Percentiles rank a stretch among this genome's conserved stretches.
phyloP scores from a whole-genome alignment of 2,113 vertebrate genomes.

The Camarhynchus parvulus region DNA sequence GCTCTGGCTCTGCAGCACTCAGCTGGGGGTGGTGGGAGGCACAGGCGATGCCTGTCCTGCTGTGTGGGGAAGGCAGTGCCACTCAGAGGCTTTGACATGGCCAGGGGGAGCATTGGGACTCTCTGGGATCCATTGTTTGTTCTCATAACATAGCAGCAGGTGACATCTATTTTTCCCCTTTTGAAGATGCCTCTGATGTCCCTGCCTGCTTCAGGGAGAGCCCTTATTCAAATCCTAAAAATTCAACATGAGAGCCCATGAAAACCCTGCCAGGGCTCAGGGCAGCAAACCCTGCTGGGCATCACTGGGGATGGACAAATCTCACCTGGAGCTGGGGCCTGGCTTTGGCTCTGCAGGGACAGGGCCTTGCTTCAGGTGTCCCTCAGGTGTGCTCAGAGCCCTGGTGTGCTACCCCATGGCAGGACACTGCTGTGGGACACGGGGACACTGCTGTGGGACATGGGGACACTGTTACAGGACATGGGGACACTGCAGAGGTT shows the following conservation, averaged over 20 bases:
- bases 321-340: background rate
- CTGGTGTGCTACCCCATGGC: background rate
- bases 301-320: accelerated
- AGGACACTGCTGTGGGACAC: accelerated
- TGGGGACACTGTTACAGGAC: too few species aligned
- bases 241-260: background rate
- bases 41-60: background rate
- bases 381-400: background rate
- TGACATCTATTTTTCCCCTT: background rate
- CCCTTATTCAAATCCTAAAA: background rate
- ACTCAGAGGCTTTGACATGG: background rate
- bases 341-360: background rate
- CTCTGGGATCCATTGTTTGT: background rate
- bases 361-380: background rate
- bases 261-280: background rate
- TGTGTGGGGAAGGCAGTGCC: background rate
- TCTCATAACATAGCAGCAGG: background rate
- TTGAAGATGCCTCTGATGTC: background rate
- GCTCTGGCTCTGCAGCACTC: background rate
- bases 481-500: background rate
- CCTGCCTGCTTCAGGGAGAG: background rate
- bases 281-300: background rate
- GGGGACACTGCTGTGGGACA: too few species aligned
- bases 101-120: background rate
- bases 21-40: background rate